Percentiles rank a stretch among this genome's conserved stretches.
phyloP scores from a whole-genome alignment of 1,140 invertebrate genomes.

The Diachasma alloeum region DNA sequence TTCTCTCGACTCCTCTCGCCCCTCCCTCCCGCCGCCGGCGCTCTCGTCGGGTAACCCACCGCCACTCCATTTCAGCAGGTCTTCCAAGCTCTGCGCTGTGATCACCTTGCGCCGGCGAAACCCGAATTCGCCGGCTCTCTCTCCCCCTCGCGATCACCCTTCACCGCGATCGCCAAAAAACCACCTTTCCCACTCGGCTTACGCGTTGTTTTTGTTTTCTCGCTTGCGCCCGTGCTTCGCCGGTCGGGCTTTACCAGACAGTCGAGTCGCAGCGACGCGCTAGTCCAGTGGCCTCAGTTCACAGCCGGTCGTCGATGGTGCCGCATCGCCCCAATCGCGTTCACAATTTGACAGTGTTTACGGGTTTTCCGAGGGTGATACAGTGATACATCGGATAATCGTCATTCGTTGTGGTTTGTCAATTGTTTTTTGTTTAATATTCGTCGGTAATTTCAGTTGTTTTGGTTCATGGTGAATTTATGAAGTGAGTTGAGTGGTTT shows the following conservation, averaged over 20 bases:
- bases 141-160: neutral
- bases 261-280: conserved; percentile 12
- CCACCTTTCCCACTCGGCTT: neutral
- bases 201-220: neutral
- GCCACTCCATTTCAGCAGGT: neutral
- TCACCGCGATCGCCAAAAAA: neutral
- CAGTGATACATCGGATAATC: no score
- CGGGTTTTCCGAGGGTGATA: neutral
- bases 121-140: conserved; percentile 6
- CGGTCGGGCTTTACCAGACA: neutral
- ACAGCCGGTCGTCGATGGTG: conserved; percentile 20
- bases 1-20: neutral
- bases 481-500: no score
- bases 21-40: no score
- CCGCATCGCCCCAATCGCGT: neutral
- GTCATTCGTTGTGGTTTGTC: neutral
- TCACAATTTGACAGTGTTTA: neutral
- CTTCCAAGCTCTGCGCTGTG: neutral
- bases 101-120: conserved; percentile 5
- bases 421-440: neutral
- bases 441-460: no score
- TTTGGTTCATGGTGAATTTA: no score
- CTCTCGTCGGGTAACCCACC: neutral
- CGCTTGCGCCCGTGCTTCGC: neutral
- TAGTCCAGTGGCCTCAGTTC: conserved; percentile 1